Percentiles rank a stretch among this genome's conserved stretches.
Conservation (phyloP, 2,888 invertebrate genomes). For the Drosophila melanosoma region DNA sequence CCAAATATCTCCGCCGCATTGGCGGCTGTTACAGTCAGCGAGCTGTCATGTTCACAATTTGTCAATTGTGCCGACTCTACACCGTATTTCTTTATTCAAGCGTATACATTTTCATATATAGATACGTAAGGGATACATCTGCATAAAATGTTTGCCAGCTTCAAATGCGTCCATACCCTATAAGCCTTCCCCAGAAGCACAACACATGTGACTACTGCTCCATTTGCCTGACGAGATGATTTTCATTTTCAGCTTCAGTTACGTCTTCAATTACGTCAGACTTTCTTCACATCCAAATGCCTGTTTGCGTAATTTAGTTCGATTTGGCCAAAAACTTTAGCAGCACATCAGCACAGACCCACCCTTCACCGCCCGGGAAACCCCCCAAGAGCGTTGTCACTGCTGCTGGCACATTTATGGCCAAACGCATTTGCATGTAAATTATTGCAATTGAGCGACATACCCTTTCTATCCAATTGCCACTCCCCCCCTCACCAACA, state of each 20-base stretch:
- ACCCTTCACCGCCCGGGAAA: neutral
- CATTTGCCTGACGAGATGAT: slow-evolving; percentile 32
- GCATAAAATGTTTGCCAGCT: neutral
- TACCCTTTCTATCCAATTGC: neutral
- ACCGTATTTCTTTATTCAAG: slow-evolving; percentile 3
- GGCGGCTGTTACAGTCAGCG: slow-evolving; percentile 28
- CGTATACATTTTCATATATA: neutral
- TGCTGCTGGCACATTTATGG: slow-evolving; percentile 69
- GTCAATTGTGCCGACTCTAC: slow-evolving; percentile 46
- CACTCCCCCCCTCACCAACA: neutral
- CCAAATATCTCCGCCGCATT: slow-evolving; percentile 40
- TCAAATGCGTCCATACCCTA: slow-evolving; percentile 16
- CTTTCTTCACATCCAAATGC: slow-evolving; percentile 18
- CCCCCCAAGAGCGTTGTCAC: slow-evolving; percentile 24
- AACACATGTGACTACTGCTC: slow-evolving; percentile 50
- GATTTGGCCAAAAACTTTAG: slow-evolving; percentile 38
- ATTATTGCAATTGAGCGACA: slow-evolving; percentile 63
- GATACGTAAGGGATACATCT: neutral
- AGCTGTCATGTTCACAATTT: slow-evolving; percentile 58
- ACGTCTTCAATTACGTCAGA: slow-evolving; percentile 24
- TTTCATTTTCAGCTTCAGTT: slow-evolving; percentile 32
- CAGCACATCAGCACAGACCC: slow-evolving; percentile 9
- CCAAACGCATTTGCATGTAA: slow-evolving; percentile 73
- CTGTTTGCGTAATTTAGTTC: slow-evolving; percentile 45
- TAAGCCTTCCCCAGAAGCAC: slow-evolving; percentile 29